Conservation (phyloP, 2,888 invertebrate species). For the Tinea trinotella region DNA sequence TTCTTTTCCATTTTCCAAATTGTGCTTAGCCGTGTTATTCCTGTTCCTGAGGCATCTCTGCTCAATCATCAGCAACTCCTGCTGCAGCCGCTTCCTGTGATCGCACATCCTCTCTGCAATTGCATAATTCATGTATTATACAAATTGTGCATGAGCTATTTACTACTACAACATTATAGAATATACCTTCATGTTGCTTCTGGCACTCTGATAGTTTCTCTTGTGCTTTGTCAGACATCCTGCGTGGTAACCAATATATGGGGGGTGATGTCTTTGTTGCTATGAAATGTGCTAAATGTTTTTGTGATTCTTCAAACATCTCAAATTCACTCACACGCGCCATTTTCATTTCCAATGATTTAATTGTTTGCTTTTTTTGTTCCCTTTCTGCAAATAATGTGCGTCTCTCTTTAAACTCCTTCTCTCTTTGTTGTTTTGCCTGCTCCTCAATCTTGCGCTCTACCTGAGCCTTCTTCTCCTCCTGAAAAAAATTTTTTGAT, state of each 20-base stretch:
- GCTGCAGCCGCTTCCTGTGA: conserved; percentile 68
- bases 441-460: conserved; percentile 96
- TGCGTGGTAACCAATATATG: conserved; percentile 90
- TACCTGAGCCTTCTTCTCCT: conserved; percentile 78
- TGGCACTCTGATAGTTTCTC: conserved; percentile 77
- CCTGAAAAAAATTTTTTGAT: conserved; percentile 35
- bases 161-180: background rate
- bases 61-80: conserved; percentile 77
- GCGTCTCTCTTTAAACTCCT: conserved; percentile 84
- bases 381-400: conserved; percentile 89
- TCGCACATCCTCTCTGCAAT: background rate
- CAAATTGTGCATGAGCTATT: background rate
- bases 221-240: conserved; percentile 78
- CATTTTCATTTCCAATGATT: conserved; percentile 92
- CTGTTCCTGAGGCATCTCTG: conserved; percentile 40
- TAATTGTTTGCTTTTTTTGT: conserved; percentile 90
- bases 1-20: background rate
- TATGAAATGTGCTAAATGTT: conserved; percentile 85
- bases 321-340: conserved; percentile 89
- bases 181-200: conserved; percentile 29
- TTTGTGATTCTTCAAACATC: conserved; percentile 61
- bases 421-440: conserved; percentile 88
- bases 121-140: background rate
- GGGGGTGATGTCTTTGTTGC: conserved; percentile 89
- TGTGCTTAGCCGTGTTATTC: background rate